A percentile compares a stretch with the other conserved stretches of the same genome.
phyloP scores from a whole-genome alignment of 2,888 invertebrate species.

The Nipponacmea schrenckii region DNA sequence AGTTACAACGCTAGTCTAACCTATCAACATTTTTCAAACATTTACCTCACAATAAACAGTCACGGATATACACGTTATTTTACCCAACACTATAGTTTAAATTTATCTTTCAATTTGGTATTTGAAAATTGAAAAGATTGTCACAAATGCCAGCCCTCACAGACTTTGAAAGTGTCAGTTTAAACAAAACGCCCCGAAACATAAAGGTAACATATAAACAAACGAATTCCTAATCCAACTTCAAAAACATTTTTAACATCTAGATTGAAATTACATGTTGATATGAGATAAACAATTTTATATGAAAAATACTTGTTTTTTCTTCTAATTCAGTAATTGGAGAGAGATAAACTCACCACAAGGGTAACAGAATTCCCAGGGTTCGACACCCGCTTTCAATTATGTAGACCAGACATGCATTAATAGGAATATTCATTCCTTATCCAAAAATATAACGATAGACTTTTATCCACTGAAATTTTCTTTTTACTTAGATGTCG shows the following conservation, averaged over 20 bases:
- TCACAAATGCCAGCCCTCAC: background rate
- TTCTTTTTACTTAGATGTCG: too few species aligned
- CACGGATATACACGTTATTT: background rate
- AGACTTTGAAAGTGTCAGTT: background rate
- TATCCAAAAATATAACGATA: too few species aligned
- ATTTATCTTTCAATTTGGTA: background rate
- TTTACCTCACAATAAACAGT: background rate
- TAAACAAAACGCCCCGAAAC: background rate
- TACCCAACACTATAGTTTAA: background rate
- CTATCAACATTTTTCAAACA: background rate
- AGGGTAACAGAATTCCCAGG: too few species aligned
- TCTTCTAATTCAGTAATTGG: too few species aligned
- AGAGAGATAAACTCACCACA: too few species aligned
- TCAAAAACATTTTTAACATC: background rate
- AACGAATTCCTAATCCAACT: constrained; percentile 1
- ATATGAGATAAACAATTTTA: background rate
- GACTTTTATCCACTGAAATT: too few species aligned
- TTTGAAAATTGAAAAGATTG: background rate
- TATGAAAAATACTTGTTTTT: too few species aligned
- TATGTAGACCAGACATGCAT: too few species aligned
- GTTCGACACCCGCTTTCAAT: too few species aligned
- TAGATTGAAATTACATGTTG: background rate
- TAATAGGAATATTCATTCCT: too few species aligned
- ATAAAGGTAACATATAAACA: background rate
- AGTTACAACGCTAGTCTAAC: background rate